Conservation (phyloP, 2,113 vertebrate species). For the Leptodactylus fuscus region DNA sequence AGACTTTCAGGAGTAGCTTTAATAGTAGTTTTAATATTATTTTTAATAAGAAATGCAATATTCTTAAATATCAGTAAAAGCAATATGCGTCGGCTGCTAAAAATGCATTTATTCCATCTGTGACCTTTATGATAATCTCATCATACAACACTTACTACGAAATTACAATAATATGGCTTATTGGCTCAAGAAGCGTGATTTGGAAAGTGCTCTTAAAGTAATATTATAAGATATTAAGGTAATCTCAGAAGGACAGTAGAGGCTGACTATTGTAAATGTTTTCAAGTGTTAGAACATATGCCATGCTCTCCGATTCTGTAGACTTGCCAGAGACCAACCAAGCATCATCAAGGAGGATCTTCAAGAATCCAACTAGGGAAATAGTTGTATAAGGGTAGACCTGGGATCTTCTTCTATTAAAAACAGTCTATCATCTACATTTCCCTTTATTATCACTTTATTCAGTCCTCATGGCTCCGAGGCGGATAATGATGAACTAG, state of each 20-base stretch:
- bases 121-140: constrained; percentile 52
- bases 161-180: constrained; percentile 54
- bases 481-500: neutral
- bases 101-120: constrained; percentile 50
- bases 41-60: constrained; percentile 21
- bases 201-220: constrained; percentile 39
- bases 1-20: neutral
- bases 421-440: neutral
- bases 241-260: constrained; percentile 18
- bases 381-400: neutral
- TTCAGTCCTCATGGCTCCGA: neutral
- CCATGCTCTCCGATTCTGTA: neutral
- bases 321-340: neutral
- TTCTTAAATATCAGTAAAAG: constrained; percentile 37
- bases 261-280: constrained; percentile 19
- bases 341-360: neutral
- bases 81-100: constrained; percentile 18
- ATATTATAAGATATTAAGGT: constrained; percentile 42
- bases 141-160: constrained; percentile 42
- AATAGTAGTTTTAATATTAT: constrained; percentile 17
- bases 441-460: neutral
- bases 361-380: neutral
- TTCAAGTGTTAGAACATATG: constrained; percentile 9
- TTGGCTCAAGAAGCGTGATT: constrained; percentile 41
- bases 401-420: neutral